These are phyloP conservation scores for Aulostomus chinensis DNA, from an alignment of 2,797 vertebrate species.

Conservation along the genomic window DNA sequence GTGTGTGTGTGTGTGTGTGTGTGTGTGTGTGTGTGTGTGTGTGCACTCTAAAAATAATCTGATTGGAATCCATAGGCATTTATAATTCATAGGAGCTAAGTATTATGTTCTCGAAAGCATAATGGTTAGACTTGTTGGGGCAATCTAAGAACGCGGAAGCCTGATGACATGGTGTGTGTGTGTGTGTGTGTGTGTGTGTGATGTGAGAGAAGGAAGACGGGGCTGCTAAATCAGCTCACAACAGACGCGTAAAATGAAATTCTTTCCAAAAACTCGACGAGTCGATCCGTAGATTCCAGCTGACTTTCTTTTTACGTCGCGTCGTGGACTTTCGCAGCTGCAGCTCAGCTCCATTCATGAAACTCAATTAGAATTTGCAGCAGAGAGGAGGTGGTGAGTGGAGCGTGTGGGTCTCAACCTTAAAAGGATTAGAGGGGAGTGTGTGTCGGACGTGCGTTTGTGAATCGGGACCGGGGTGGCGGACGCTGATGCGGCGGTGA, in stretches of 20 bases:
- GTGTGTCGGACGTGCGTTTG: neutral
- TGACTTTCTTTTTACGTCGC: too few species aligned
- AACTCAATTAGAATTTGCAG: constrained; percentile 19
- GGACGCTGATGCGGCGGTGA: too few species aligned
- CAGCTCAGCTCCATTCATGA: constrained; percentile 6
- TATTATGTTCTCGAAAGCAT: constrained; percentile 64
- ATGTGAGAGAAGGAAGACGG: neutral
- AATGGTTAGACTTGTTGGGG: constrained; percentile 34
- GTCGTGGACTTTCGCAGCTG: too few species aligned
- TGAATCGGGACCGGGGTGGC: too few species aligned
- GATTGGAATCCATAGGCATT: constrained; percentile 53
- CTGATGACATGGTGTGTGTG: neutral
- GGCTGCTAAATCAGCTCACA: neutral
- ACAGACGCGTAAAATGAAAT: neutral
- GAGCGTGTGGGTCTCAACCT: neutral
- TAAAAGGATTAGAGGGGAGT: too few species aligned
- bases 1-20: constrained; percentile 17
- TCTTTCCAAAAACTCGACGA: neutral
- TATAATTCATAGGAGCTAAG: constrained; percentile 65
- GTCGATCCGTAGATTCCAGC: too few species aligned
- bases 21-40: neutral
- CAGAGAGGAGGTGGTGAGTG: neutral
- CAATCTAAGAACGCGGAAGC: constrained; percentile 4
- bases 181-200: neutral
- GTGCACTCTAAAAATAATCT: constrained; percentile 59